phyloP scores from a whole-genome alignment of 2,797 vertebrate genomes.

The Anomalospiza imberbis region DNA sequence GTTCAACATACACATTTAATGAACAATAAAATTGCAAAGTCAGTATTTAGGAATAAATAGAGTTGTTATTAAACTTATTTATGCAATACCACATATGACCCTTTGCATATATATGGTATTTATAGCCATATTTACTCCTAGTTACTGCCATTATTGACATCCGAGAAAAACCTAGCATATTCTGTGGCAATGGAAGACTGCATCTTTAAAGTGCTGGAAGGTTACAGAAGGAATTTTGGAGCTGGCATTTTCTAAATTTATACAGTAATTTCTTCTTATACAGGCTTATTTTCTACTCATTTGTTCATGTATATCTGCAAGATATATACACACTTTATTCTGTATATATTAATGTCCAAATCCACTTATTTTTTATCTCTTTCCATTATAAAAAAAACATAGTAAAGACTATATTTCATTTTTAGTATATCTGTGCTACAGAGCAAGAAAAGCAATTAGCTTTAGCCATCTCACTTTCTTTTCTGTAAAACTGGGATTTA shows the following conservation, averaged over 20 bases:
- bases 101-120: neutral
- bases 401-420: slow-evolving; percentile 9
- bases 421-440: neutral
- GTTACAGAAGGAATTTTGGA: slow-evolving; percentile 20
- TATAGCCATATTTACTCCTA: neutral
- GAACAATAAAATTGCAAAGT: neutral
- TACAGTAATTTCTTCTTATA: neutral
- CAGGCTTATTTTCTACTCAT: slow-evolving; percentile 15
- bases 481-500: neutral
- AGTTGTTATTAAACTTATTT: neutral
- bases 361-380: slow-evolving; percentile 24
- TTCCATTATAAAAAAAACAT: neutral
- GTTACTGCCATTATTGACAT: neutral
- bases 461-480: neutral
- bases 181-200: neutral
- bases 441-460: slow-evolving; percentile 28
- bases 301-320: neutral
- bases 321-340: slow-evolving; percentile 15
- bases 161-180: neutral
- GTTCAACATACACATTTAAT: neutral
- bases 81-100: neutral
- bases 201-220: neutral
- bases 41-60: neutral
- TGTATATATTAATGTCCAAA: slow-evolving; percentile 5
- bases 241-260: slow-evolving; percentile 17